Base-by-base conservation (phyloP, 2,113 vertebrate species). In the Salvelinus namaycush region DNA sequence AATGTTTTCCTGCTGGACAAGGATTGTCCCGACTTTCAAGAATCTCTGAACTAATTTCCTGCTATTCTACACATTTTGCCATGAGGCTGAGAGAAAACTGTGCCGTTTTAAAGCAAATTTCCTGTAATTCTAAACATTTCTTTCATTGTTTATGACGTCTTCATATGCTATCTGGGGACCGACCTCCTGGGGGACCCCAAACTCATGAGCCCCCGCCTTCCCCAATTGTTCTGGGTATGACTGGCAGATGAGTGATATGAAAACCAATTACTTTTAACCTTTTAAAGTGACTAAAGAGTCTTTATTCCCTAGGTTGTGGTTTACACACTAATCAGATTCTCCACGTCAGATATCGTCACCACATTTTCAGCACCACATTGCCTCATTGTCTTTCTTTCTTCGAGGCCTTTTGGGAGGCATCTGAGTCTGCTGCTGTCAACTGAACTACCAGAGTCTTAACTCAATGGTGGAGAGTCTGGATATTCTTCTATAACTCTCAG, bases 401-500 rank as follows among this genome's bases (percentile, higher is more conserved):
- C 86, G 73, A 71, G 68, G 59, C 68, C 70, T 70, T 74, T 75
- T 70, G 73, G 26, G 75, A 68, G 5, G 49, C 27, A 75, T 81
- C 44, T 57, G 51, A 70, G 72, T 71, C 77, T 59, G 59, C 78
- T 64, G 59, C 64, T 84, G 79, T 60, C 48, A 74, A 74, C 39
- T 76, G 24, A 74, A 51, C 22, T 9, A 20, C 57, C 48, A 79
- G 75, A 70, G 76, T 75, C 26, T 79, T 72, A 80, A 83, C 80
- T 68, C 73, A 51, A 22, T 48, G 34, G 68, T 7, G 39, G 29
- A 78, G 76, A 72, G 39, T 34, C 60, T 87, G 64, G 76, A 60
- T 81, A 81, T 87, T 75, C 72, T 80, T 72, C 78, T 70, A 18
- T 54, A 76, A n/a, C 75, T 54, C 54, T 48, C 57, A 31, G 78